Percentiles rank a stretch among this genome's conserved stretches.
These are phyloP conservation scores for Pan paniscus DNA, from an alignment of 2,113 vertebrate genomes.

Conservation along the genomic window DNA sequence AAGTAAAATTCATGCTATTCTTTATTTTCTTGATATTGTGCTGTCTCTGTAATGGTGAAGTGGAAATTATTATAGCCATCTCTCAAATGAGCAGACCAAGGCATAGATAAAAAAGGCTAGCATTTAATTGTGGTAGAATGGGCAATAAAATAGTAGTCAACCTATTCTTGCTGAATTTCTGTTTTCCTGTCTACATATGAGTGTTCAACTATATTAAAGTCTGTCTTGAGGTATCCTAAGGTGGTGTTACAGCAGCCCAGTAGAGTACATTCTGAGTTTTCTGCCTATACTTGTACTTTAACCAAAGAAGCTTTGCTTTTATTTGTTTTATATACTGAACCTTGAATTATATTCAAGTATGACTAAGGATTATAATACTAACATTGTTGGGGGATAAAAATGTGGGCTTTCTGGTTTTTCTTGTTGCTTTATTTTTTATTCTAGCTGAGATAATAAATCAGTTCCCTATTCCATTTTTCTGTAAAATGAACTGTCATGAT, in stretches of 20 bases:
- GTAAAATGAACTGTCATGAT: neutral
- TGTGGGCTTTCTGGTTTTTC: neutral
- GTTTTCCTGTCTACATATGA: neutral
- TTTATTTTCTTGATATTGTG: slow-evolving; percentile 29
- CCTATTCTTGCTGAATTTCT: neutral
- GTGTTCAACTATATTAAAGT: neutral
- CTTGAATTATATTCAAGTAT: neutral
- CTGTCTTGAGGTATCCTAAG: neutral
- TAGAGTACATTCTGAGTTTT: neutral
- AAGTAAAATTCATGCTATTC: neutral
- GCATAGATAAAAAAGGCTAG: neutral
- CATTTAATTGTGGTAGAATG: neutral
- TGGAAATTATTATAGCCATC: neutral
- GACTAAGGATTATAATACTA: neutral
- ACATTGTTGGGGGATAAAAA: neutral
- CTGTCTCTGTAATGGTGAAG: neutral
- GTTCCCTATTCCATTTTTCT: neutral
- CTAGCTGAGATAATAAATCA: neutral
- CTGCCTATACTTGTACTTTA: neutral
- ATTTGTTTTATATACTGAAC: neutral
- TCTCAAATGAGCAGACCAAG: slow-evolving; percentile 36
- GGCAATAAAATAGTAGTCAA: neutral
- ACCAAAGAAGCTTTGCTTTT: neutral
- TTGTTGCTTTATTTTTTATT: slow-evolving; percentile 38
- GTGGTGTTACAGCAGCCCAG: neutral